These are phyloP conservation scores for Nasonovia ribisnigri DNA, from an alignment of 2,888 invertebrate species.

Conservation along the genomic window DNA sequence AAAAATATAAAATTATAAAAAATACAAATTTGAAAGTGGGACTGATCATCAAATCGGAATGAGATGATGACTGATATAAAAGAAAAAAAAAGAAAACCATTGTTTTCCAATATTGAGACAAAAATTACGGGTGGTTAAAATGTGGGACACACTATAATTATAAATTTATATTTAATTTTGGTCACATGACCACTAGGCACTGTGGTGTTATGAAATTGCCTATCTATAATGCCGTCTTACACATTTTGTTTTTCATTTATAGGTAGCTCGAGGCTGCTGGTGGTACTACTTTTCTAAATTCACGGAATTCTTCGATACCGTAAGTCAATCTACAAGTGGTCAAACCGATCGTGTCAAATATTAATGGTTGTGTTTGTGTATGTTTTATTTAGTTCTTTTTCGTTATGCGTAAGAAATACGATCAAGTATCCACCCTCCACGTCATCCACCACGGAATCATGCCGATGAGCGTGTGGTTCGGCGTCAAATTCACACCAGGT, in stretches of 20 bases:
- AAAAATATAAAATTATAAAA: too few species aligned
- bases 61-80: neutral
- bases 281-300: conserved; percentile 96
- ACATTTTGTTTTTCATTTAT: conserved; percentile 68
- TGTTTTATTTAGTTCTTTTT: conserved; percentile 77
- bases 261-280: conserved; percentile 91
- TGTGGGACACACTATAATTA: neutral
- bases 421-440: conserved; percentile 91
- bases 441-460: conserved; percentile 96
- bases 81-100: neutral
- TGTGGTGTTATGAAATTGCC: neutral
- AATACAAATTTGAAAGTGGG: neutral
- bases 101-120: neutral
- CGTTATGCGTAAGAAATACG: conserved; percentile 91
- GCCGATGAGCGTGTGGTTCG: conserved; percentile 95
- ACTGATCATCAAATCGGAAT: neutral
- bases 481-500: conserved; percentile 78
- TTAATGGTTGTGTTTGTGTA: neutral
- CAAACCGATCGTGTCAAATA: neutral
- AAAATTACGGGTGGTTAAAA: neutral
- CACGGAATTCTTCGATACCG: conserved; percentile 92
- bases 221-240: conserved; percentile 8
- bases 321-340: conserved; percentile 70
- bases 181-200: neutral
- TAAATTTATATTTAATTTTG: neutral